Base-by-base conservation (phyloP, 2,113 vertebrate genomes). In the Callospermophilus lateralis region DNA sequence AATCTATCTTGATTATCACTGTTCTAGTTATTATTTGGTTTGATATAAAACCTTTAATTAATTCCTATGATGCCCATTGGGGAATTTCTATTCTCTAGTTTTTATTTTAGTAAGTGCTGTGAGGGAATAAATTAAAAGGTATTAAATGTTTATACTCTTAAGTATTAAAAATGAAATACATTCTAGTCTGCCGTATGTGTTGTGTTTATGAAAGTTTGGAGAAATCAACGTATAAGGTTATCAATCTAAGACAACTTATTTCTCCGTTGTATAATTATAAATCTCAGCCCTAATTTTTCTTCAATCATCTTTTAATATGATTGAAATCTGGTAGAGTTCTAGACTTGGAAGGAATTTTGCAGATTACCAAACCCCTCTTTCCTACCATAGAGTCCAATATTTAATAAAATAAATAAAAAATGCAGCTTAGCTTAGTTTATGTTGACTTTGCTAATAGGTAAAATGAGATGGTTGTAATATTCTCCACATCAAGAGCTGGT, bases 201-300 rank as follows among this genome's bases (percentile, higher is more conserved):
- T 94, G 3, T 78, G 26, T 78, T 76, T 93, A 86, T 83, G n/a
- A 84, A 96, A 65, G 73, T 93, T 85, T 86, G 22, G 30, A 89
- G 28, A 90, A 94, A 84, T 93, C 17, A 53, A 51, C 67, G 86
- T 91, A 78, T 61, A 90, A 68, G 51, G 45, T 58, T 92, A 6
- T 73, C 87, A 45, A 63, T 81, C 85, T 94, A 93, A 95, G 91
- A 73, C 7, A 79, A 48, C 89, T 93, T 91, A 76, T 58, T 96
- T 93, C 73, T 97, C 17, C 89, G 72, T 87, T 87, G 90, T 89
- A 63, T 72, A 84, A 80, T 94, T 90, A 96, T 77, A 93, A 88
- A 68, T 95, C 55, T 85, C 83, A 68, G 15, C 74, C 26, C 45
- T 84, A 73, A 79, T 53, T 85, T 78, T 63, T 7, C 34, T 76